Base-by-base conservation (phyloP, 2,888 invertebrate species). In the Microdon myrmicae region DNA sequence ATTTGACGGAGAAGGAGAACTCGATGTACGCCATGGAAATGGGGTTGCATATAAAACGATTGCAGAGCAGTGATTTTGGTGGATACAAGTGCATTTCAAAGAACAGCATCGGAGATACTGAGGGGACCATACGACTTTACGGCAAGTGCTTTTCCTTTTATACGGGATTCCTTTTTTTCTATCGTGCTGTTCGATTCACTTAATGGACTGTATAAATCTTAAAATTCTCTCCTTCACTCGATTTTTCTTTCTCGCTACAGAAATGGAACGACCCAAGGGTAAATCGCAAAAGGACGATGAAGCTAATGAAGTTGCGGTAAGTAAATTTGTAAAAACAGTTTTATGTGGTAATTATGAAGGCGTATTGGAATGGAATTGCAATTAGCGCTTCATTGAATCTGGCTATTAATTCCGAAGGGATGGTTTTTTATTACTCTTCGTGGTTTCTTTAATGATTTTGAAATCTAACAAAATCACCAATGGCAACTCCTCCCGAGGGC, bases 41-140 rank as follows among this genome's bases (percentile, higher is more conserved):
- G 92, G 84, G 86, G 44, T 83, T 94, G 61, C 84, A 89, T 43
- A 87, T 94, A 34, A 84, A 85, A 48, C 86, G 87, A 71, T 85
- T 94, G 59, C 88, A 89, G 74, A 85, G 86, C 67, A 85, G 85
- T 55, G 92, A 92, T 77, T 85, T 92, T 70, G 92, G 92, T 9
- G 92, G 92, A 38, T 94, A 94, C 83, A 92, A 91, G 77, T 94
- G 94, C 82, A 92, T 92, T 73, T 93, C 93, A 41, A 93, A 94
- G 81, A 94, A 94, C 81, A 92, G 92, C 64, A 92, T 94, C 73
- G 94, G 94, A 1, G 92, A 92, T 72, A 92, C 94, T 8, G 93
- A 93, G 77, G 93, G 93, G 56, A 91, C 89, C 76, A 94, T 94
- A 73, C 85, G 92, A 71, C 84, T 94, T 68, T 93, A 94, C 78